Percentiles rank a stretch among this genome's conserved stretches.
phyloP scores from a whole-genome alignment of 92 coral and sea anemone species.

The Siderastrea siderea region DNA sequence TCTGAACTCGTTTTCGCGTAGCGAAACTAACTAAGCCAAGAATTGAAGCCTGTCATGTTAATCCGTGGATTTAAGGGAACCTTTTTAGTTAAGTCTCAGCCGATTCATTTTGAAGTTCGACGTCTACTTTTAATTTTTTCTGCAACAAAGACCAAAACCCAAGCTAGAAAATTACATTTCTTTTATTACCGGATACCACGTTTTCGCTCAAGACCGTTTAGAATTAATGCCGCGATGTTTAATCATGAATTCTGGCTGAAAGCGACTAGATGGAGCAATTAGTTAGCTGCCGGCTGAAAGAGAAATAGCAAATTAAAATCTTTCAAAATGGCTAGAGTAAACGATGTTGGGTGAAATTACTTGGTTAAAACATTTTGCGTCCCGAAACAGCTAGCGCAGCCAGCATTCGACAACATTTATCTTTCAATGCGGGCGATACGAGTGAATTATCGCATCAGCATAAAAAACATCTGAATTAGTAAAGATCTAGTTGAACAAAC shows the following conservation, averaged over 20 bases:
- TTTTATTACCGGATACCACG: conserved; percentile 47
- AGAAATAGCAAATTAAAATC: conserved; percentile 60
- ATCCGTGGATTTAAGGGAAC: background rate
- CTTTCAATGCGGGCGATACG: background rate
- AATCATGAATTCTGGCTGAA: conserved; percentile 43
- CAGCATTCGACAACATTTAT: background rate
- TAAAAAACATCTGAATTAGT: background rate
- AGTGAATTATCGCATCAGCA: conserved; percentile 2
- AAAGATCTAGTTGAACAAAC: conserved; percentile 38
- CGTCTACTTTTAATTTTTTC: background rate
- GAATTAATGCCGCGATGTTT: conserved; percentile 48
- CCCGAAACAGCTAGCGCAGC: background rate
- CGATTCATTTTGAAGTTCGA: background rate
- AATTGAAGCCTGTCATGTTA: background rate
- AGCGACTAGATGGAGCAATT: conserved; percentile 56
- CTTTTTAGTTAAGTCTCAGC: background rate
- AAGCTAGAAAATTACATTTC: conserved; percentile 18
- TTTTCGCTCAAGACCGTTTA: conserved; percentile 43
- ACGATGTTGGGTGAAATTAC: conserved; percentile 42
- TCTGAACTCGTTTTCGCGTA: background rate
- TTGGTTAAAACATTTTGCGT: conserved; percentile 32
- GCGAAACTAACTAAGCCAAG: background rate
- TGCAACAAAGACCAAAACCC: background rate
- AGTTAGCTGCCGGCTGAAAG: conserved; percentile 43
- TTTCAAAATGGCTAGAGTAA: conserved; percentile 59